Evolutionary conservation across 2,888 invertebrate species (phyloP).

Genomic region (Campoplex nolae): DNA sequence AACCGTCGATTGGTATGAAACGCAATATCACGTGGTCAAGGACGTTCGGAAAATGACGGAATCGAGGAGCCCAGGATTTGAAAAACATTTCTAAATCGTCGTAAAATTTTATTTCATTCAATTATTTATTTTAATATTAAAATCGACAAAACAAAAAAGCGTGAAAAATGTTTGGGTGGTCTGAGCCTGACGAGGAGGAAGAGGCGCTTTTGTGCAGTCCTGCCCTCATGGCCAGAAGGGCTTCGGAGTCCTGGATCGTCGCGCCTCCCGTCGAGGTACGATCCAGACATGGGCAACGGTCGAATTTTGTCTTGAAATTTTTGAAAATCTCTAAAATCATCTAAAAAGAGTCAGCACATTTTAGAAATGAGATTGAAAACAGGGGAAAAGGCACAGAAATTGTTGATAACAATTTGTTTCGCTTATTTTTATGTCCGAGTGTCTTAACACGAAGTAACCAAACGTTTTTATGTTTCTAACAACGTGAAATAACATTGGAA

Average conservation of each 20-base stretch:
- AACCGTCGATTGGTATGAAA: background rate
- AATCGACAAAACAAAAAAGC: conserved; percentile 65
- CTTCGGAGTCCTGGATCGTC: conserved; percentile 96
- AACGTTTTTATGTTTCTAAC: background rate
- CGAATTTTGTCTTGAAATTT: background rate
- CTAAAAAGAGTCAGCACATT: background rate
- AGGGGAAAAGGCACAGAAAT: background rate
- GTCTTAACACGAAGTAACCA: background rate
- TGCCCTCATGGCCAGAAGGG: conserved; percentile 93
- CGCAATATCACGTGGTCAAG: background rate
- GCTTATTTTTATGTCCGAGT: background rate
- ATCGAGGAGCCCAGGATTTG: background rate
- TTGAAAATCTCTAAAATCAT: background rate
- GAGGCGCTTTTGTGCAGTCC: conserved; percentile 95
- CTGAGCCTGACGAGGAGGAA: conserved; percentile 92
- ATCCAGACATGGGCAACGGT: background rate
- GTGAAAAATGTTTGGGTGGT: conserved; percentile 90
- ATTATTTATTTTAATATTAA: conserved; percentile 1
- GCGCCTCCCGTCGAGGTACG: conserved; percentile 94
- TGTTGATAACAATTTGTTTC: conserved; percentile 1
- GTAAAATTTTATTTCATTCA: background rate
- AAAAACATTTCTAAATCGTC: background rate
- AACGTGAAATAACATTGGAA: background rate
- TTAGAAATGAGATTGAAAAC: background rate
- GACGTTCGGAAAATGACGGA: background rate